phyloP scores from a whole-genome alignment of 2,888 invertebrate genomes.

The Orchesella flavescens region DNA sequence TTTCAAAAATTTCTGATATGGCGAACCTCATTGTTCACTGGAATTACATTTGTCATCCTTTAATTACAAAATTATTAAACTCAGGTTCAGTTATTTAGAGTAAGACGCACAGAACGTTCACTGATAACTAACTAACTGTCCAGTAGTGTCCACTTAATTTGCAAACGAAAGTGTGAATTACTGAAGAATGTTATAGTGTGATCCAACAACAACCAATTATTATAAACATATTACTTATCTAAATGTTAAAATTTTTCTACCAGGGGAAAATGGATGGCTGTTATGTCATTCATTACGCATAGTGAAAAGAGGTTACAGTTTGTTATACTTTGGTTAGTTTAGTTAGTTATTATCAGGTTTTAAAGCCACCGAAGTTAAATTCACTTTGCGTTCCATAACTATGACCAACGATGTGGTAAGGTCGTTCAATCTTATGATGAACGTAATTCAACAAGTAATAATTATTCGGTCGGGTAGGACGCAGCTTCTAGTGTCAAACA shows the following conservation, averaged over 20 bases:
- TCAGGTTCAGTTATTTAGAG: too few relatives aligned
- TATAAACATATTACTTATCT: not conserved
- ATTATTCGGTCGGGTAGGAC: not conserved
- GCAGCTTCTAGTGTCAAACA: not conserved
- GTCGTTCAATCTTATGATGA: not conserved
- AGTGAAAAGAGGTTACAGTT: constrained; percentile 15
- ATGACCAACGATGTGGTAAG: not conserved
- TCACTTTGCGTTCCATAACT: not conserved
- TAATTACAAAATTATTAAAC: not conserved
- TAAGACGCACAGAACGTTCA: too few relatives aligned
- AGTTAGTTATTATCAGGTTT: constrained; percentile 52
- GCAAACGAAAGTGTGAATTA: not conserved
- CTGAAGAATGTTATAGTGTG: too few relatives aligned
- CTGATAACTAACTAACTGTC: too few relatives aligned
- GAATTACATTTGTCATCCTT: constrained; percentile 6
- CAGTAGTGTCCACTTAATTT: too few relatives aligned
- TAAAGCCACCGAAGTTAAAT: constrained; percentile 48
- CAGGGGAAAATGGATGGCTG: constrained; percentile 41
- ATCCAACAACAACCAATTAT: not conserved
- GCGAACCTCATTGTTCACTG: constrained; percentile 4
- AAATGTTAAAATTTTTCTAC: not conserved
- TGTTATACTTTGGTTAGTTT: constrained; percentile 17
- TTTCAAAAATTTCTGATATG: not conserved
- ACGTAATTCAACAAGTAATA: not conserved
- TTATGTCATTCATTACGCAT: constrained; percentile 5